A percentile compares a stretch with the other conserved stretches of the same genome.
phyloP scores from a whole-genome alignment of 2,888 invertebrate genomes.

The Ennomos erosarius region DNA sequence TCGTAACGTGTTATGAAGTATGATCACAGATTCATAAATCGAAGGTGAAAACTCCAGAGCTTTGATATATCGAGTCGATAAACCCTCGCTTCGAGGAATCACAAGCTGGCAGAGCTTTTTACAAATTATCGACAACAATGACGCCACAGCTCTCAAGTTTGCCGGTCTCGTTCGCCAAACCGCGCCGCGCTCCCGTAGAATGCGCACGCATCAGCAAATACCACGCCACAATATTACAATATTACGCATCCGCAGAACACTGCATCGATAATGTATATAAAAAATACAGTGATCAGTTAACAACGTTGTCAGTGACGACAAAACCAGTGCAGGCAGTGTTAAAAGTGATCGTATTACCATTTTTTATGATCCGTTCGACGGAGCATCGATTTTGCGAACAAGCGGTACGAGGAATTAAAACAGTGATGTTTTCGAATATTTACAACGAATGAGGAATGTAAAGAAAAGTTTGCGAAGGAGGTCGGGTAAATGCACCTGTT shows the following conservation, averaged over 20 bases:
- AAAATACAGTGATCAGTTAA: slow-evolving; percentile 28
- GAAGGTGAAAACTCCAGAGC: neutral
- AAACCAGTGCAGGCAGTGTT: slow-evolving; percentile 7
- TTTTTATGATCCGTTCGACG: slow-evolving; percentile 25
- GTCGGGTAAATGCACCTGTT: slow-evolving; percentile 2
- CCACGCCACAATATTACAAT: slow-evolving; percentile 1
- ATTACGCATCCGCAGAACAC: slow-evolving; percentile 7
- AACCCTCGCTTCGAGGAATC: no score
- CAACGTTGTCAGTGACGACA: slow-evolving; percentile 24
- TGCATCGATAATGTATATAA: slow-evolving; percentile 30
- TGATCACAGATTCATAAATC: no score
- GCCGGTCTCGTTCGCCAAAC: slow-evolving; percentile 36
- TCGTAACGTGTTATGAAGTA: no score
- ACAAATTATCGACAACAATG: slow-evolving; percentile 12
- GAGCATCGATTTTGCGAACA: slow-evolving; percentile 34
- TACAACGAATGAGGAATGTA: slow-evolving; percentile 13
- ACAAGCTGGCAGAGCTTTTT: no score
- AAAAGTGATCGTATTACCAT: slow-evolving; percentile 15
- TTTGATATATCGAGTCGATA: neutral
- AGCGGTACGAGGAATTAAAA: slow-evolving; percentile 22
- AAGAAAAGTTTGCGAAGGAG: neutral
- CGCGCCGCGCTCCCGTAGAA: slow-evolving; percentile 34
- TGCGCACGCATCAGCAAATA: slow-evolving; percentile 50
- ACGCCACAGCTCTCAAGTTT: no score
- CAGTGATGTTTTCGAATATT: slow-evolving; percentile 19